phyloP scores from a whole-genome alignment of 2,797 vertebrate genomes.

The Tarsius wallacei region DNA sequence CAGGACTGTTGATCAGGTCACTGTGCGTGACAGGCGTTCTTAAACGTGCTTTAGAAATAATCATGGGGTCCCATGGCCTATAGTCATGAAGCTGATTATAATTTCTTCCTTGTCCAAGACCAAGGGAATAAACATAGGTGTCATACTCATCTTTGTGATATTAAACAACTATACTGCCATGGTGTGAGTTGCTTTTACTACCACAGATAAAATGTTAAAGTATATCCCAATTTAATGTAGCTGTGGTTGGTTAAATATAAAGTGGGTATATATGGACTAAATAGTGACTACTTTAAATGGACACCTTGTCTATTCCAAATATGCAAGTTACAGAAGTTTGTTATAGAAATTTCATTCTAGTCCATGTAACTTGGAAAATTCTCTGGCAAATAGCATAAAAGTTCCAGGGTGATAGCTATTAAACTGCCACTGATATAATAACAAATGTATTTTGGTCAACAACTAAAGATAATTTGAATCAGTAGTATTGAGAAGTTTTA shows the following conservation, averaged over 20 bases:
- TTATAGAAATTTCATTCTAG: constrained; percentile 52
- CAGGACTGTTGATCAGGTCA: neutral
- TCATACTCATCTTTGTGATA: neutral
- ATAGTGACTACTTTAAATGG: constrained; percentile 40
- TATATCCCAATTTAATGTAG: neutral
- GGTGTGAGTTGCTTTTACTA: constrained; percentile 3
- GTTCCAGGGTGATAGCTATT: neutral
- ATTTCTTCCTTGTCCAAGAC: constrained; percentile 52
- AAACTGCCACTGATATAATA: neutral
- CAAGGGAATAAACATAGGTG: constrained; percentile 41
- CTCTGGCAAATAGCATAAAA: neutral
- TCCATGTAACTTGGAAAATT: constrained; percentile 19
- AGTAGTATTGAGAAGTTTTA: constrained; percentile 28
- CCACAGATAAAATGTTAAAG: constrained; percentile 51
- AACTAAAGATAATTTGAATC: neutral
- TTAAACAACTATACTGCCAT: neutral
- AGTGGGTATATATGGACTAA: neutral
- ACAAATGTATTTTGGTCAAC: constrained; percentile 38
- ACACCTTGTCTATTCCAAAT: constrained; percentile 61
- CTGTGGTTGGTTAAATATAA: constrained; percentile 36
- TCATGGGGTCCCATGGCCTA: neutral
- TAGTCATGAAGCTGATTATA: neutral
- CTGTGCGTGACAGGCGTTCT: neutral
- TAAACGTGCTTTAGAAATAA: neutral
- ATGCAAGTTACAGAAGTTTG: constrained; percentile 13